These are phyloP conservation scores for Zaprionus nigranus DNA, from an alignment of 1,140 invertebrate species.

Conservation along the genomic window DNA sequence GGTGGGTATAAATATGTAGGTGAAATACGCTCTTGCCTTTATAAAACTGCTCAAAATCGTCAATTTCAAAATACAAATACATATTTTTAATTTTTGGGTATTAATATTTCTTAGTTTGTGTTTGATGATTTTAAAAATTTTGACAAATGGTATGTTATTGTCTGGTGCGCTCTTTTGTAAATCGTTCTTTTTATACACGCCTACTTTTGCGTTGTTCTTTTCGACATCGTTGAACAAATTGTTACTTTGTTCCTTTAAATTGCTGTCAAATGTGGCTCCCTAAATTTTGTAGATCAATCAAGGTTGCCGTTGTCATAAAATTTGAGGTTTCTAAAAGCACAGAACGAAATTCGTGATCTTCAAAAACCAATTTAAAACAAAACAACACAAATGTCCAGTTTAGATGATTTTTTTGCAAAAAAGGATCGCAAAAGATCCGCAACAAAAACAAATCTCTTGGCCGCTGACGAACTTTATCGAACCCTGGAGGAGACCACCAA, in stretches of 20 bases:
- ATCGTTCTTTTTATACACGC: too few relatives aligned
- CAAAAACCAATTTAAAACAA: constrained; percentile 31
- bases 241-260: background rate
- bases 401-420: constrained; percentile 74
- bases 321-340: constrained; percentile 47
- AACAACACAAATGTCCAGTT: constrained; percentile 51
- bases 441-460: constrained; percentile 66
- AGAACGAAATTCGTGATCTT: constrained; percentile 49
- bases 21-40: too few relatives aligned
- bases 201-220: too few relatives aligned
- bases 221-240: background rate
- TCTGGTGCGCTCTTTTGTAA: too few relatives aligned
- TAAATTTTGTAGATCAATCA: constrained; percentile 7
- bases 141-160: too few relatives aligned
- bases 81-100: too few relatives aligned
- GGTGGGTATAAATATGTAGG: too few relatives aligned
- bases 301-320: constrained; percentile 32
- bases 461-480: constrained; percentile 66
- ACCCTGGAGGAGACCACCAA: constrained; percentile 63
- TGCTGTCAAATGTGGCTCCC: constrained; percentile 18
- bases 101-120: too few relatives aligned
- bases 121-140: too few relatives aligned
- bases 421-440: constrained; percentile 61
- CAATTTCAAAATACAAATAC: too few relatives aligned
- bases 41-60: too few relatives aligned